phyloP scores from a whole-genome alignment of 2,888 invertebrate species.

The Celastrina argiolus region DNA sequence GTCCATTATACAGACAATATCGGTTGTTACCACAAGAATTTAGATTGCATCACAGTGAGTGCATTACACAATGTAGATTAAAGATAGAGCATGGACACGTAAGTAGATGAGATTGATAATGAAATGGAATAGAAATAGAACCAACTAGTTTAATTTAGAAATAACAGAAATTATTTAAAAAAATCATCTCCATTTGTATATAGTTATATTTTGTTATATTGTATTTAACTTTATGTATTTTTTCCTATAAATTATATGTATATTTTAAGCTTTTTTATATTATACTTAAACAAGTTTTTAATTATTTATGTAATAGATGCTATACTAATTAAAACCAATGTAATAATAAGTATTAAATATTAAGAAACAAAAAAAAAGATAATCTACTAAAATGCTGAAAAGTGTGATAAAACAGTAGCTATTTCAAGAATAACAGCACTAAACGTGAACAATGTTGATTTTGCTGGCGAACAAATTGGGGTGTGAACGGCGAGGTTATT shows the following conservation, averaged over 20 bases:
- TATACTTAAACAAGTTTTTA: no score
- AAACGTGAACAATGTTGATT: constrained; percentile 15
- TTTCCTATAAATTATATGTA: no score
- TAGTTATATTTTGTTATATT: no score
- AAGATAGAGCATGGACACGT: not conserved
- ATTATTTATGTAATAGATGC: no score
- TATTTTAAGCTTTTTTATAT: no score
- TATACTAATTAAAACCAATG: no score
- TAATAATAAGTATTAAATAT: no score
- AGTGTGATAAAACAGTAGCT: not conserved
- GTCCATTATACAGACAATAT: constrained; percentile 27
- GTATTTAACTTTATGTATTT: no score
- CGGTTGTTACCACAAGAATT: constrained; percentile 11
- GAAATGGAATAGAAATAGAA: not conserved
- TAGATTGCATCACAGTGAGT: constrained; percentile 15
- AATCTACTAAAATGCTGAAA: no score
- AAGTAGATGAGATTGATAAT: not conserved
- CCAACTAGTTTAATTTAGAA: not conserved
- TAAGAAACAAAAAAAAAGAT: no score
- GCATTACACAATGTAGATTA: constrained; percentile 12
- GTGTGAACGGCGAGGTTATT: constrained; percentile 13
- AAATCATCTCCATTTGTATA: no score
- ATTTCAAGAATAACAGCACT: not conserved
- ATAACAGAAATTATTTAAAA: no score
- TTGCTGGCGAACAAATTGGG: constrained; percentile 15